phyloP scores from a whole-genome alignment of 2,797 vertebrate species.

The Liasis olivaceus region DNA sequence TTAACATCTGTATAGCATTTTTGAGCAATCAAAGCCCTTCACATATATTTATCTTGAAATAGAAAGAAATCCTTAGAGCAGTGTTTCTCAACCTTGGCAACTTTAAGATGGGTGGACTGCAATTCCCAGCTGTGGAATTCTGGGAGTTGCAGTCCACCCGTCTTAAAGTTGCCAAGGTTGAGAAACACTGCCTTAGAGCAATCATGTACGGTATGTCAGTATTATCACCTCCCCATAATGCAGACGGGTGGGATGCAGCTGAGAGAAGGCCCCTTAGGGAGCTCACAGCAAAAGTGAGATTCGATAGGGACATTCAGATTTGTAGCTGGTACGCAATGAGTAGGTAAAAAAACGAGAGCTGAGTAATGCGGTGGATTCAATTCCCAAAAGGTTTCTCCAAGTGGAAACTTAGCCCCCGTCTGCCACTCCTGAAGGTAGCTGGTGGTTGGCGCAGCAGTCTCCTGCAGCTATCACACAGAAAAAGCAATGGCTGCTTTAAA shows the following conservation, averaged over 20 bases:
- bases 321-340: neutral
- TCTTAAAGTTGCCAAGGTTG: neutral
- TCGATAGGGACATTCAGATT: neutral
- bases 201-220: neutral
- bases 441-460: neutral
- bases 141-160: neutral
- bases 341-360: neutral
- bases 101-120: too few relatives aligned
- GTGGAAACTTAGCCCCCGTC: neutral
- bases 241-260: neutral
- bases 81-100: neutral
- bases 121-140: neutral
- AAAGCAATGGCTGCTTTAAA: neutral
- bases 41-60: neutral
- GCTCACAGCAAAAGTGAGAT: neutral
- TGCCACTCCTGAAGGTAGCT: neutral
- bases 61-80: neutral
- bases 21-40: neutral
- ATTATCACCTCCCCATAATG: neutral
- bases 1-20: neutral
- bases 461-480: neutral
- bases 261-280: neutral
- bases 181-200: neutral
- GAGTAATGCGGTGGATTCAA: neutral
- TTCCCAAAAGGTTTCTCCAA: neutral